Base-by-base conservation (phyloP, 2,888 invertebrate genomes). In the Beris morrisii region DNA sequence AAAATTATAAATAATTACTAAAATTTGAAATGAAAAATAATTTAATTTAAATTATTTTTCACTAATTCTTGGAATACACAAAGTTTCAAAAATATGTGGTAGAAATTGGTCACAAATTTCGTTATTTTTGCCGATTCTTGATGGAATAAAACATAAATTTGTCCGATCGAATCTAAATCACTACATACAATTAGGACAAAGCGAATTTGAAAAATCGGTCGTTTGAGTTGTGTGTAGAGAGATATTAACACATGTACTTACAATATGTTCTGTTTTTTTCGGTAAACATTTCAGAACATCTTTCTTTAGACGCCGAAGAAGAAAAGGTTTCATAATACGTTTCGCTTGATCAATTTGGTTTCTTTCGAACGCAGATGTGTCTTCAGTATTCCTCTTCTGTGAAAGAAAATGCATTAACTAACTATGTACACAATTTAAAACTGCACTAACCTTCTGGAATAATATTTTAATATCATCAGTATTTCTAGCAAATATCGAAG, bases 251-350 rank as follows among this genome's bases (percentile, higher is more conserved):
- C 22, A 22, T 22, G 22, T 22, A 22, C 81, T 76, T 58, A 89
- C 84, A 1, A 90, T 84, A 58, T 85, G 82, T 70, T 94, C 92
- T 3, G 83, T 85, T 81, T 97, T 98, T 73, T 84, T 81, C 0
- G 97, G 97, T 73, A 98, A 81, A 79, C 94, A 92, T 66, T 88
- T 86, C 0, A 94, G 83, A 0, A 96, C 96, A 73, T 96, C 93
- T 28, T 85, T 82, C 80, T 97, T 97, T 55, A 97, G 82, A 66
- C 98, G 83, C 15, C 97, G 83, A 53, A 98, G 83, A 4, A 97
- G 88, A 78, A 98, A 98, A 0, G 98, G 98, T 78, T 92, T 92
- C 92, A 98, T 95, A 72, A 98, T 97, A 58, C 90, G 85, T 77
- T 97, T 97, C 0, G 97, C 97, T 75, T 96, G 93, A 12, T 88